A percentile compares a stretch with the other conserved stretches of the same genome.
Evolutionary conservation across 2,888 invertebrate species (phyloP).

Genomic region (Campoplex capitator): DNA sequence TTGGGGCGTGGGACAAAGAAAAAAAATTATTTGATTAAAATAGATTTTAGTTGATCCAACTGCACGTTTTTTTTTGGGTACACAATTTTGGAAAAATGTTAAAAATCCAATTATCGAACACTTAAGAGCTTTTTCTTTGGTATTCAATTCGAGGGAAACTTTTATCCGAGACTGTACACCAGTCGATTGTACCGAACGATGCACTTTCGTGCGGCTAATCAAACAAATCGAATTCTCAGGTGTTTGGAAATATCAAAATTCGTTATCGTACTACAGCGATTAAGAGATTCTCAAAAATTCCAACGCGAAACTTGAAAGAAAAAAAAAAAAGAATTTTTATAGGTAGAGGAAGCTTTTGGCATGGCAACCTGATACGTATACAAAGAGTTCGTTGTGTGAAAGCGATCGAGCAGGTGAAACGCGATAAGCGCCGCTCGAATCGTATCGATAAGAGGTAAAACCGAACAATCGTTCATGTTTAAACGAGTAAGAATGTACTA

Average conservation of each 20-base stretch:
- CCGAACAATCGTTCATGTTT: constrained; percentile 29
- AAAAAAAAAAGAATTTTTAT: too few species aligned
- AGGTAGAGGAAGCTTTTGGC: constrained; percentile 2
- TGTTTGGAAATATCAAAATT: constrained; percentile 16
- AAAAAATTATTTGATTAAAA: too few species aligned
- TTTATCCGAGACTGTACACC: constrained; percentile 5
- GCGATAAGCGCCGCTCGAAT: constrained; percentile 46
- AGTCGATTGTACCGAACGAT: background rate
- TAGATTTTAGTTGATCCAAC: too few species aligned
- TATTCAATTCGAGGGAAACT: background rate
- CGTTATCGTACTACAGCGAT: constrained; percentile 20
- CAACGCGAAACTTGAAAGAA: too few species aligned
- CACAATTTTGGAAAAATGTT: too few species aligned
- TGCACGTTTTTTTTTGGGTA: too few species aligned
- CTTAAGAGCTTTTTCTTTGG: background rate
- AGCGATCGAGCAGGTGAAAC: constrained; percentile 49
- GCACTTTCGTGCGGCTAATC: constrained; percentile 22
- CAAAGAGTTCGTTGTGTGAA: background rate
- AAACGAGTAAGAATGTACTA: background rate
- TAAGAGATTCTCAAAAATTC: constrained; percentile 10
- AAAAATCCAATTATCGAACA: background rate
- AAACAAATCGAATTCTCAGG: background rate
- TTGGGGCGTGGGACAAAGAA: too few species aligned
- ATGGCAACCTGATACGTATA: constrained; percentile 26
- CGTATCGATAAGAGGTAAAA: constrained; percentile 50